Evolutionary conservation across 2,888 invertebrate species (phyloP), one percentile per base, ranked within the genome.

Genomic region (Lissonota sp.): DNA sequence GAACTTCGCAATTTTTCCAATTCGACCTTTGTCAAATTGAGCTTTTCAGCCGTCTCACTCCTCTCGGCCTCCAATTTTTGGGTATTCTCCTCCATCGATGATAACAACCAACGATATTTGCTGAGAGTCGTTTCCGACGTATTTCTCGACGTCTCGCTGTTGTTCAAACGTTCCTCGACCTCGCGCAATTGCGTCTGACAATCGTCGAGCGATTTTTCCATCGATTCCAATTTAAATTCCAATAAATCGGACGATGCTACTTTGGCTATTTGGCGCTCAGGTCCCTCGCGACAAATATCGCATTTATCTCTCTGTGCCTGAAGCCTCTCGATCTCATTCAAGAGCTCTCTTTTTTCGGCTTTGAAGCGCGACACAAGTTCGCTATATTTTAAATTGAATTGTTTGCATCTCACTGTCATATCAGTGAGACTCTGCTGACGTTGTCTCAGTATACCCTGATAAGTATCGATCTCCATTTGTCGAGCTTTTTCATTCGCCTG

Each of bases 401-500:
- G 87, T 8, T 88, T 87, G 63, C 86, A 89, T 58, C 76, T 87
- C 4, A 83, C 58, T 0, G 84, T 88, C 64, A 86, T 73, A 42
- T 85, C 83, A 0, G 78, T 58, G 14, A 90, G 82, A 4, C 83
- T 84, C 63, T 87, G 86, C 39, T 90, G 88, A 6, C 87, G 86
- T 26, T 89, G 87, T 0, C 84, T 86, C 5, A 88, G 46, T 67
- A 90, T 87, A 57, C 76, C 84, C 75, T 87, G 88, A 66, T 90
- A 89, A 0, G 89, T 88, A 40, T 88, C 85, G 10, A 88, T 85
- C 64, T 90, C 90, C 42, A 87, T 75, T 66, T 87, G 88, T 4
- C 90, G 80, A 7, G 86, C 81, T 74, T 87, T 89, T 42, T 86
- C 87, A 42, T 72, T 84, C 3, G 89, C 90, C 79, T 90, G 87